These are phyloP conservation scores for Zaprionus vittiger DNA, from an alignment of 1,140 invertebrate species.

Conservation along the genomic window DNA sequence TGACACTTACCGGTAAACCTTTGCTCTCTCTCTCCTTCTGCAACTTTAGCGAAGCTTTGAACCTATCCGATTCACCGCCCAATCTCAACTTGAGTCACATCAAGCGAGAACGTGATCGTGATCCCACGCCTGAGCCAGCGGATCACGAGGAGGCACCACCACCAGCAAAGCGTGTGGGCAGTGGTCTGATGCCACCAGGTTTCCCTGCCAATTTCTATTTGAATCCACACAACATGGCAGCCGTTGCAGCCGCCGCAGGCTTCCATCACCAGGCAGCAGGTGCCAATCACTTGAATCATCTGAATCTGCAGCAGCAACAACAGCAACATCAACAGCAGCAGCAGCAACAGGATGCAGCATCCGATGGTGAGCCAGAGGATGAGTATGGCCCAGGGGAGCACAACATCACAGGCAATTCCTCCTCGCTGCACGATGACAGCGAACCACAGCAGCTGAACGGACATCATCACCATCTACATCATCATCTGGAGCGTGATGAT, in stretches of 20 bases:
- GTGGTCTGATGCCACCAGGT: conserved; percentile 65
- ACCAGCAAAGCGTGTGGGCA: conserved; percentile 86
- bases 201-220: conserved; percentile 80
- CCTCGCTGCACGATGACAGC: conserved; percentile 66
- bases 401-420: conserved; percentile 70
- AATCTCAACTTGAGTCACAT: conserved; percentile 84
- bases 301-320: conserved; percentile 30
- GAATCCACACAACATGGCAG: conserved; percentile 83
- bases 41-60: conserved; percentile 86
- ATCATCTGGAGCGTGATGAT: conserved; percentile 35
- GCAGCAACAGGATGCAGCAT: conserved; percentile 64
- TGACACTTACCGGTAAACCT: conserved; percentile 33
- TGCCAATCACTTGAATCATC: neutral
- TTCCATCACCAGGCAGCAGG: conserved; percentile 64
- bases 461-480: conserved; percentile 45
- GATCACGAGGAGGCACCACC: conserved; percentile 81
- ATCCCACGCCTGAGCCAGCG: conserved; percentile 78
- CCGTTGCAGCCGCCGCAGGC: conserved; percentile 71
- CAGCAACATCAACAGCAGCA: conserved; percentile 46
- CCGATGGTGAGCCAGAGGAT: conserved; percentile 72
- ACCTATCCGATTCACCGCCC: conserved; percentile 87
- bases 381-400: conserved; percentile 68
- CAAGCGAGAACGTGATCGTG: conserved; percentile 88
- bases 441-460: conserved; percentile 66
- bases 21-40: conserved; percentile 9